These are phyloP conservation scores for Neoascia interrupta DNA, from an alignment of 2,888 invertebrate species.

Conservation along the genomic window DNA sequence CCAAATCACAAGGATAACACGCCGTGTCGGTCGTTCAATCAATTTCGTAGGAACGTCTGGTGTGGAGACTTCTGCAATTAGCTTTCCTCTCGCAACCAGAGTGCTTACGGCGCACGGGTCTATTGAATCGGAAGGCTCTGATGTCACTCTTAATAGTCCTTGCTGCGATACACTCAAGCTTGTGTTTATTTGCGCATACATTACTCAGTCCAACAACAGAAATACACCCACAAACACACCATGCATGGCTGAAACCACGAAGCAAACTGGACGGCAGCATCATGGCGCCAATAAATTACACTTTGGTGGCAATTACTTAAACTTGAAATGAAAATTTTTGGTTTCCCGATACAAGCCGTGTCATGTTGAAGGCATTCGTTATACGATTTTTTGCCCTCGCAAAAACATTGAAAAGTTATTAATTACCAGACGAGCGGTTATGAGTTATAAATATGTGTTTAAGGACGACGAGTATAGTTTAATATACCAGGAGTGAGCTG, in stretches of 20 bases:
- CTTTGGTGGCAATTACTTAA: slow-evolving; percentile 57
- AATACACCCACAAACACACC: background rate
- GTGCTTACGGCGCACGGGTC: no score
- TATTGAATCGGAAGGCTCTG: no score
- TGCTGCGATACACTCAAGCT: background rate
- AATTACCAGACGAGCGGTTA: slow-evolving; percentile 53
- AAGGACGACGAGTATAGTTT: slow-evolving; percentile 12
- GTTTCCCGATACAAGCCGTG: background rate
- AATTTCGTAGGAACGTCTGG: slow-evolving; percentile 38
- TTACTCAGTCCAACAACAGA: slow-evolving; percentile 32
- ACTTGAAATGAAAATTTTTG: slow-evolving; percentile 43
- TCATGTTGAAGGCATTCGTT: background rate
- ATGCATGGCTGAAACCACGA: no score
- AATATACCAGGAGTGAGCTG: slow-evolving; percentile 4
- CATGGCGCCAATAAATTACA: slow-evolving; percentile 57
- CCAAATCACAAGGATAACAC: slow-evolving; percentile 27
- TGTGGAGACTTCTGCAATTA: slow-evolving; percentile 23
- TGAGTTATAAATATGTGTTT: slow-evolving; percentile 55
- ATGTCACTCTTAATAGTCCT: background rate
- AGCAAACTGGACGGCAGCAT: slow-evolving; percentile 1
- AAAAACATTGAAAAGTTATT: slow-evolving; percentile 51
- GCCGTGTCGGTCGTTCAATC: slow-evolving; percentile 34
- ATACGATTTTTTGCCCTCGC: slow-evolving; percentile 7
- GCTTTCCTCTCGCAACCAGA: no score
- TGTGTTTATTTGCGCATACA: slow-evolving; percentile 41